Conservation (phyloP, 2,888 invertebrate species). For the Aphidius colemani region DNA sequence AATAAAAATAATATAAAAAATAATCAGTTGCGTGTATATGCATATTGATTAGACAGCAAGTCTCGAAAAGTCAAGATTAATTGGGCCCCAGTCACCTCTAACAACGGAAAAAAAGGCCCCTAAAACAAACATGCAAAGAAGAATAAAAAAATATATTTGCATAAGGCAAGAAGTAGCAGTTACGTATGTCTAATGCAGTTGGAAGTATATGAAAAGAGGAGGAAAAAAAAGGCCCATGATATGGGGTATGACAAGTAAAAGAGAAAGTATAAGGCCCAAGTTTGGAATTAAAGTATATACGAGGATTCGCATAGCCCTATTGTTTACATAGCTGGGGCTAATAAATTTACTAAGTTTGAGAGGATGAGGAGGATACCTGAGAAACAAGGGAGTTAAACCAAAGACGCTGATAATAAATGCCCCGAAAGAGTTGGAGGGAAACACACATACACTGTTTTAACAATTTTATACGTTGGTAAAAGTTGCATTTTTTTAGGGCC, state of each 20-base stretch:
- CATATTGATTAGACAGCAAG: background rate
- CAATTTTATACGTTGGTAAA: too few relatives aligned
- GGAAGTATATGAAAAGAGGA: too few relatives aligned
- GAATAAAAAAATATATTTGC: background rate
- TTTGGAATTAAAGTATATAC: too few relatives aligned
- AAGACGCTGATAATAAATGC: slow-evolving; percentile 34
- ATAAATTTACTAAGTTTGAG: slow-evolving; percentile 31
- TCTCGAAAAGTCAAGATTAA: slow-evolving; percentile 2
- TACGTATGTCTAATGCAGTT: too few relatives aligned
- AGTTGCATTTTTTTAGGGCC: too few relatives aligned
- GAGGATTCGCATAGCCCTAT: slow-evolving; percentile 22
- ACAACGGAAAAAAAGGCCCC: background rate
- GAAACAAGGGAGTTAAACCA: slow-evolving; percentile 9
- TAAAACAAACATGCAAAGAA: background rate
- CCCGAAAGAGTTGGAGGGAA: slow-evolving; percentile 12
- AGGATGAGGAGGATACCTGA: slow-evolving; percentile 4
- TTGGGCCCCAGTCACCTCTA: background rate
- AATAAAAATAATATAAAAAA: slow-evolving; percentile 5
- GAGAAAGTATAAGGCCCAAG: slow-evolving; percentile 21
- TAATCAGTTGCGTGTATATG: slow-evolving; percentile 6
- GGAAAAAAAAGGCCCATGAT: too few relatives aligned
- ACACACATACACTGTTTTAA: background rate
- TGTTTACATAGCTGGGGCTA: slow-evolving; percentile 34
- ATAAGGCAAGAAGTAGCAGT: too few relatives aligned
- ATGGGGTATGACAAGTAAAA: background rate